phyloP scores from a whole-genome alignment of 1,140 invertebrate species.

The Arion vulgaris region DNA sequence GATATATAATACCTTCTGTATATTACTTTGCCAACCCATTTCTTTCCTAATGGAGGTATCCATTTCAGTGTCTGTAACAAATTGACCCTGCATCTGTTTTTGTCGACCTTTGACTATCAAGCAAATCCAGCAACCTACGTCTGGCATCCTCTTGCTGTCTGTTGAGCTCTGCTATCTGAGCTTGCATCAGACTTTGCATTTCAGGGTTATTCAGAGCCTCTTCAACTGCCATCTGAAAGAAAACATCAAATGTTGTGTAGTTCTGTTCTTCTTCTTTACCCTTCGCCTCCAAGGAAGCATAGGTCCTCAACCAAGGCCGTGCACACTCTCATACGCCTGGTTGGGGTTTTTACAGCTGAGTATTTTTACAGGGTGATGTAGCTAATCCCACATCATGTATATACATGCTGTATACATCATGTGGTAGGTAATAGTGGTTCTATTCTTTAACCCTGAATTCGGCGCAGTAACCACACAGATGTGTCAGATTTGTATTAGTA shows the following conservation, averaged over 20 bases:
- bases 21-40: not conserved
- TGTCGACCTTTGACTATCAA: conserved; percentile 52
- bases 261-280: too few relatives aligned
- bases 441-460: too few relatives aligned
- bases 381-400: too few relatives aligned
- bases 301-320: too few relatives aligned
- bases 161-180: conserved; percentile 62
- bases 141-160: conserved; percentile 64
- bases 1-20: not conserved
- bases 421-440: too few relatives aligned
- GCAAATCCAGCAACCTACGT: conserved; percentile 52
- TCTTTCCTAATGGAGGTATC: not conserved
- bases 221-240: conserved; percentile 13
- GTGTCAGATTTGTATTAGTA: too few relatives aligned
- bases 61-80: not conserved
- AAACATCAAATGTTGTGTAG: not conserved
- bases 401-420: not conserved
- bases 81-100: conserved; percentile 38
- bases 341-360: too few relatives aligned
- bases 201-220: conserved; percentile 22
- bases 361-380: too few relatives aligned
- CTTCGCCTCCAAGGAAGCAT: too few relatives aligned
- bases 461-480: too few relatives aligned
- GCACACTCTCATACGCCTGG: too few relatives aligned
- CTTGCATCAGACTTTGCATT: conserved; percentile 40